A percentile compares a stretch with the other conserved stretches of the same genome.
Evolutionary conservation across 2,797 vertebrate species (phyloP).

Genomic region (Tarsius wallacei): DNA sequence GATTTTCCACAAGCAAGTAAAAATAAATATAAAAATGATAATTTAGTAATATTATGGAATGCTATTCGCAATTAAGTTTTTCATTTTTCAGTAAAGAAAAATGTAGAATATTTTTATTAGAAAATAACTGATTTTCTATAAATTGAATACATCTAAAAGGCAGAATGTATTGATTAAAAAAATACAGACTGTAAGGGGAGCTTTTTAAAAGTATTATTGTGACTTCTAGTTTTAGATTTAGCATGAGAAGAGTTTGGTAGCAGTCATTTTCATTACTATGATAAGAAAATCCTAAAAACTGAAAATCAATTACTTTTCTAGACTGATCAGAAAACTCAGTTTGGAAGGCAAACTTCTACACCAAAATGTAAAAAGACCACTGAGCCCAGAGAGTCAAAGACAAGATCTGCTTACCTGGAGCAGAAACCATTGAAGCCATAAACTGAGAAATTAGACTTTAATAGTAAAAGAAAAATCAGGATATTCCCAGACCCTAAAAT

Average conservation of each 20-base stretch:
- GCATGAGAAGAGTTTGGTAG: background rate
- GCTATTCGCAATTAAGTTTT: slow-evolving; percentile 29
- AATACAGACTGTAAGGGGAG: background rate
- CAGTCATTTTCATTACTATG: background rate
- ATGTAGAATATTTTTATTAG: slow-evolving; percentile 54
- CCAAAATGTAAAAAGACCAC: background rate
- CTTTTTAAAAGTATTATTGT: background rate
- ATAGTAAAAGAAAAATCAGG: background rate
- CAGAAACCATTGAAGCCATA: background rate
- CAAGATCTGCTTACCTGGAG: background rate
- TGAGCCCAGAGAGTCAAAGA: background rate
- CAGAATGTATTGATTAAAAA: background rate
- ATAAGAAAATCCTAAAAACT: background rate
- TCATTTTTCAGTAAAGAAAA: slow-evolving; percentile 52
- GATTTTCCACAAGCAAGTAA: slow-evolving; percentile 61
- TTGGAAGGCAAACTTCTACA: background rate
- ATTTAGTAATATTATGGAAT: slow-evolving; percentile 54
- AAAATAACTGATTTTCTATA: slow-evolving; percentile 28
- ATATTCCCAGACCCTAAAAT: background rate
- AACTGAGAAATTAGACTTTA: background rate
- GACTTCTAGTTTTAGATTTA: background rate
- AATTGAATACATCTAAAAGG: background rate
- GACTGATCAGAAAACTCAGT: background rate
- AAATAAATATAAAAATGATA: slow-evolving; percentile 64
- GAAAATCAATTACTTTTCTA: background rate